phyloP scores from a whole-genome alignment of 2,113 vertebrate genomes.

The Equus quagga region DNA sequence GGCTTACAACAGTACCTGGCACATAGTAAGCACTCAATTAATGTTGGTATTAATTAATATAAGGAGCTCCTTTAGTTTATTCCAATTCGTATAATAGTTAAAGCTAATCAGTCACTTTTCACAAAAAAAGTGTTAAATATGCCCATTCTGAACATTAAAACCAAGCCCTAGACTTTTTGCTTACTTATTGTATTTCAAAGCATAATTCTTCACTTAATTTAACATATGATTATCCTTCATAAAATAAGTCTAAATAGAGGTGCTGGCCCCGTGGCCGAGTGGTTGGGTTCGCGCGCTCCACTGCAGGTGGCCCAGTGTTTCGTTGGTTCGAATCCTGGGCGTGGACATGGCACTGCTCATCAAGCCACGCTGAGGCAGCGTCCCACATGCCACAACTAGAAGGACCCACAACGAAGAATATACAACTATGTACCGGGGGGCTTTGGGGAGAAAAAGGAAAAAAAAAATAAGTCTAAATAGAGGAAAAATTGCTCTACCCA shows the following conservation, averaged over 20 bases:
- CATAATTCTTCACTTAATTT: conserved; percentile 44
- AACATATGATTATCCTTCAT: neutral
- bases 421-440: too few relatives aligned
- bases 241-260: conserved; percentile 23
- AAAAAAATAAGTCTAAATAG: conserved; percentile 51
- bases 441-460: too few relatives aligned
- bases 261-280: too few relatives aligned
- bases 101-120: conserved; percentile 15
- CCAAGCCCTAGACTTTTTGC: conserved; percentile 16
- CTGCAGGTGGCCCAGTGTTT: too few relatives aligned
- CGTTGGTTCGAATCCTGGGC: too few relatives aligned
- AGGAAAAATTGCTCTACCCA: neutral
- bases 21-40: neutral
- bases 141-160: neutral
- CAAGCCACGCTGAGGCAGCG: too few relatives aligned
- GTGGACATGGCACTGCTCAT: too few relatives aligned
- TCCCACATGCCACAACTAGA: too few relatives aligned
- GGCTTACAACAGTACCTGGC: neutral
- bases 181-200: conserved; percentile 50
- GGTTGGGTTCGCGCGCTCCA: too few relatives aligned
- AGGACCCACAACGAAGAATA: too few relatives aligned
- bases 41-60: conserved; percentile 17
- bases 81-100: neutral
- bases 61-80: conserved; percentile 13
- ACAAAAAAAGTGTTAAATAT: conserved; percentile 28